Evolutionary conservation across 2,888 invertebrate species (phyloP), one percentile per base, ranked within the genome.

Genomic region (Cryptus armator): DNA sequence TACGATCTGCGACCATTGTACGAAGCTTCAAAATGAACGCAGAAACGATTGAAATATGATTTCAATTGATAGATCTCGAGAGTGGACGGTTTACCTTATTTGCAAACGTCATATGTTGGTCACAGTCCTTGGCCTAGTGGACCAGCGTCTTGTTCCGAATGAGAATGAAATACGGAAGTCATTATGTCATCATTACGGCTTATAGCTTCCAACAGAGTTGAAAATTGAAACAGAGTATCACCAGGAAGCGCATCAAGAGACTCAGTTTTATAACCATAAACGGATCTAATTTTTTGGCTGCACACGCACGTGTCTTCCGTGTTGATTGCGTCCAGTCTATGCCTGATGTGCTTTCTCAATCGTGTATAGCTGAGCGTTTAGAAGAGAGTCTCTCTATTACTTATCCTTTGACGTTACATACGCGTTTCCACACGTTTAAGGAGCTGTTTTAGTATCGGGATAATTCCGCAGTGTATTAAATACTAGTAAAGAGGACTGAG

Each of bases 361-460:
- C 74, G 16, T 46, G 62, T 19, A 62, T 46, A n/a, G 2, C 24
- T 19, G 46, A 19, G 44, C 59, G 29, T 44, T 46, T 62, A 10
- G 4, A 32, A 62, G 16, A 24, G 14, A 24, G 19, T 56, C 62
- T 70, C 62, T 78, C 56, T 51, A 78, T 83, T 72, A 68, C 74
- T 78, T 67, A 72, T 78, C 29, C 72, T 44, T 74, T 37, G 77
- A 76, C 66, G 71, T 71, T 29, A 51, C 64, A 70, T 24, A 24
- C 75, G 75, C 44, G 44, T 64, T 46, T 32, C 56, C 46, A 48
- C 43, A 77, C 66, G 43, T 71, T 51, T 68, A 77, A 59, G 43
- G 59, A 71, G 51, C 71, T 19, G 62, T n/a, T 51, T 12, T 62
- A n/a, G n/a, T 70, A 24, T 48, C 70, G 24, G 59, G 12, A 29